Conservation (phyloP, 2,888 invertebrate species). For the Drosophila basisetae region DNA sequence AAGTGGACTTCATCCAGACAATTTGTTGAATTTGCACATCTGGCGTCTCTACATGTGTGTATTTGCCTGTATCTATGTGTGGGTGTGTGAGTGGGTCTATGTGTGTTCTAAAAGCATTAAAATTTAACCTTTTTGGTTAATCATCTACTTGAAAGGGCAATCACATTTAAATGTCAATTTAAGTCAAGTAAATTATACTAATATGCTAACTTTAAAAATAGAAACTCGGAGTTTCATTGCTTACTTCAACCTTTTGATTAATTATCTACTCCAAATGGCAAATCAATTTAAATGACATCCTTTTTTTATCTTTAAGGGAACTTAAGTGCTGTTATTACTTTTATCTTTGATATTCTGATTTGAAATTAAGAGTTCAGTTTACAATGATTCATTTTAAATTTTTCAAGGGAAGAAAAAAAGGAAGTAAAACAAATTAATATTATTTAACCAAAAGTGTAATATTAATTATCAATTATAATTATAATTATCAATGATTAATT, state of each 20-base stretch:
- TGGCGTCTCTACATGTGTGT: constrained; percentile 1
- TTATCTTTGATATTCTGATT: background rate
- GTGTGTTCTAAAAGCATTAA: constrained; percentile 3
- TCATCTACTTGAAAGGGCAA: constrained; percentile 14
- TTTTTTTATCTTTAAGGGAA: background rate
- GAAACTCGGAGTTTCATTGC: background rate
- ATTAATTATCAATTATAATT: background rate
- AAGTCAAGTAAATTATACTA: background rate
- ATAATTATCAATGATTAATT: background rate
- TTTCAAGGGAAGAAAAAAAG: background rate
- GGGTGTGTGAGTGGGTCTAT: background rate
- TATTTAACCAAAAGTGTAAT: background rate
- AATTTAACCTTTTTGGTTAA: constrained; percentile 19
- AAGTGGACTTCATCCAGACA: constrained; percentile 74
- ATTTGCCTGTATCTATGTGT: background rate
- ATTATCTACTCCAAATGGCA: background rate
- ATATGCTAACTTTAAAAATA: background rate
- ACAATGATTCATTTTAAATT: background rate
- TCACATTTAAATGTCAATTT: constrained; percentile 13
- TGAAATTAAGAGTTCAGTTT: background rate
- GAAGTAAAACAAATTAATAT: background rate
- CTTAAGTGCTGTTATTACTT: background rate
- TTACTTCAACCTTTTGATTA: background rate
- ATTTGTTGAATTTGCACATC: constrained; percentile 52
- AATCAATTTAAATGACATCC: background rate